phyloP scores from a whole-genome alignment of 2,888 invertebrate genomes.

The Habroteleia sp. region DNA sequence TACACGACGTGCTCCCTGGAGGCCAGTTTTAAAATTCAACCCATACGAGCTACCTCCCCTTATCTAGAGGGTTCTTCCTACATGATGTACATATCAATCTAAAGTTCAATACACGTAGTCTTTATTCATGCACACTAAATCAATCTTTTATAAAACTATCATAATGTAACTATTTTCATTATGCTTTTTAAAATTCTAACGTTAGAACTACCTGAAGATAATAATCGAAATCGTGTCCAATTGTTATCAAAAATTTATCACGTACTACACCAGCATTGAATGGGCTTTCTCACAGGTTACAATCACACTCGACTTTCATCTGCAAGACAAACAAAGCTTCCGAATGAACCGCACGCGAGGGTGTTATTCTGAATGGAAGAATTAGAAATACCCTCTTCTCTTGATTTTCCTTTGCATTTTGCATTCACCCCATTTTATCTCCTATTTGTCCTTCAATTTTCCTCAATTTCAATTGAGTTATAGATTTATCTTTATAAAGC shows the following conservation, averaged over 20 bases:
- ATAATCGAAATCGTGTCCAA: no score
- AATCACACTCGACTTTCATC: constrained; percentile 60
- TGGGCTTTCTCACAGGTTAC: constrained; percentile 63
- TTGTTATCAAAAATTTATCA: constrained; percentile 65
- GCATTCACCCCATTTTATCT: constrained; percentile 48
- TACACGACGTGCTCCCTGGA: constrained; percentile 75
- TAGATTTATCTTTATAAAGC: constrained; percentile 27
- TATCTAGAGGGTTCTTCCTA: constrained; percentile 65
- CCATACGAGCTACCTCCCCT: constrained; percentile 71
- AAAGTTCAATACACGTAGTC: constrained; percentile 68
- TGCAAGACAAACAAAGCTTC: constrained; percentile 66
- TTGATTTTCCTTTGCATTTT: constrained; percentile 56
- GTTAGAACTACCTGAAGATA: no score
- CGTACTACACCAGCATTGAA: constrained; percentile 65
- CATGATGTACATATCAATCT: constrained; percentile 78
- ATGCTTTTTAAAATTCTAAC: no score
- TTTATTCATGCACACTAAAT: constrained; percentile 5
- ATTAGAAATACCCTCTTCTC: constrained; percentile 64
- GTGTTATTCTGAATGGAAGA: constrained; percentile 61
- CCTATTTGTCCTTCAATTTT: constrained; percentile 54
- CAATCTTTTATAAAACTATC: no score
- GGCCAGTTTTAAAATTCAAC: constrained; percentile 80
- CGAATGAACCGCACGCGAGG: constrained; percentile 64
- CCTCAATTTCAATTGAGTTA: constrained; percentile 54
- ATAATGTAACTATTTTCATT: constrained; percentile 6